A percentile compares a stretch with the other conserved stretches of the same genome.
These are phyloP conservation scores for Sisyra terminalis DNA, from an alignment of 2,888 invertebrate genomes.

Conservation along the genomic window DNA sequence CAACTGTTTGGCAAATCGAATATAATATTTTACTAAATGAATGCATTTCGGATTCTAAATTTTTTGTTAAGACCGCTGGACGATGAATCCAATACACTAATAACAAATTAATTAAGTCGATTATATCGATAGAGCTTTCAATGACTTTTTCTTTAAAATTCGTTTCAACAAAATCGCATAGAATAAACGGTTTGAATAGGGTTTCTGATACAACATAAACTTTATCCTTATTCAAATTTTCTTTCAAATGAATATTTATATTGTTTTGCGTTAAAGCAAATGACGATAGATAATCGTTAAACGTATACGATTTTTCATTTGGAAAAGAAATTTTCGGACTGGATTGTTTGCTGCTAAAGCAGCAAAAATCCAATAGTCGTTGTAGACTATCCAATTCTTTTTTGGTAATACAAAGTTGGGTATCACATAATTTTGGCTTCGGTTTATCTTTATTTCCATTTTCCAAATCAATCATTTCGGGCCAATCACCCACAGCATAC, in stretches of 20 bases:
- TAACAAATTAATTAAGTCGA: constrained; percentile 52
- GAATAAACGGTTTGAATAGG: constrained; percentile 21
- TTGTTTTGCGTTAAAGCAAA: constrained; percentile 26
- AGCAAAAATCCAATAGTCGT: constrained; percentile 37
- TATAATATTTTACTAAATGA: constrained; percentile 47
- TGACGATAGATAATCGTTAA: constrained; percentile 35
- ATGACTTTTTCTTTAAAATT: constrained; percentile 16
- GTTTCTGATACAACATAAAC: constrained; percentile 24
- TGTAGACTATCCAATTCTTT: constrained; percentile 45
- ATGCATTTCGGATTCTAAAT: constrained; percentile 42
- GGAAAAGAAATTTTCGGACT: constrained; percentile 39
- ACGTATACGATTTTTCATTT: constrained; percentile 29
- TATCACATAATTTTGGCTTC: constrained; percentile 12
- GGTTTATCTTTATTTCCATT: constrained; percentile 17
- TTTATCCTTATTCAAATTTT: constrained; percentile 23
- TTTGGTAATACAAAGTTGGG: constrained; percentile 25
- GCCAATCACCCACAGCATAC: constrained; percentile 13
- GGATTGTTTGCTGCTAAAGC: constrained; percentile 22
- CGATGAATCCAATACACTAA: constrained; percentile 55
- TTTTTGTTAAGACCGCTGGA: constrained; percentile 28
- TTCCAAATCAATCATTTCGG: constrained; percentile 14
- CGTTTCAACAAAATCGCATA: constrained; percentile 15
- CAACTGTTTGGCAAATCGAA: constrained; percentile 43
- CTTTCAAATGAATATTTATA: constrained; percentile 26
- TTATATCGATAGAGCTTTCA: constrained; percentile 34